Base-by-base conservation (phyloP, 2,113 vertebrate genomes). In the Camarhynchus parvulus region DNA sequence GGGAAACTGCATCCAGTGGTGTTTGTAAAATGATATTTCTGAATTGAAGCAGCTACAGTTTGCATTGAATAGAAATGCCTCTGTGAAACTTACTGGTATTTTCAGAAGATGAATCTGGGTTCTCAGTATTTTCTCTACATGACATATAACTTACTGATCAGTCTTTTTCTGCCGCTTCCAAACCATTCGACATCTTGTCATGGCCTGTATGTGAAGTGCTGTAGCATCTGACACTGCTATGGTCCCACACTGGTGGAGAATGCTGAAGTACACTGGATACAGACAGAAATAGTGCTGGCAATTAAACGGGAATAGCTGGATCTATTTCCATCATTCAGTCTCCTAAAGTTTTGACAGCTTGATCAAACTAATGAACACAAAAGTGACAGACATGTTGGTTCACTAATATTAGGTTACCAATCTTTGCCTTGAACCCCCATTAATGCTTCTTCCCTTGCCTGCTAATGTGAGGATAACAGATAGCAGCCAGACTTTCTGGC, bases 401-500 rank as follows among this genome's bases (percentile, higher is more conserved):
- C 83, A 72, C 97, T 97, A 97, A 98, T 98, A 98, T 98, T 98
- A 97, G 92, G 97, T 98, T 98, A 98, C 98, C 94, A 95, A 14
- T 95, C 95, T 92, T 96, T 91, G 95, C 96, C 95, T 97, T 97
- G 94, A 97, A 92, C 61, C 89, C 91, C 97, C 98, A 98, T 98
- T 98, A 98, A 97, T 4, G 95, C 96, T 96, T 95, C 95, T 98
- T 97, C 94, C 95, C 92, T 78, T 95, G 97, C 97, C 95, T 97
- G 96, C 97, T 98, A 98, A 98, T 98, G 94, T 69, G 66, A 96
- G 97, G 97, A 98, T 97, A 96, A 97, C 95, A 97, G 98, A 97
- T 87, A 98, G 97, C 97, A 97, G 98, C 98, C 98, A 99, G 98
- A 99, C 98, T 98, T 98, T 97, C 98, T 98, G 99, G 98, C 98